phyloP scores from a whole-genome alignment of 2,797 vertebrate genomes.

The Sciaenops ocellatus region DNA sequence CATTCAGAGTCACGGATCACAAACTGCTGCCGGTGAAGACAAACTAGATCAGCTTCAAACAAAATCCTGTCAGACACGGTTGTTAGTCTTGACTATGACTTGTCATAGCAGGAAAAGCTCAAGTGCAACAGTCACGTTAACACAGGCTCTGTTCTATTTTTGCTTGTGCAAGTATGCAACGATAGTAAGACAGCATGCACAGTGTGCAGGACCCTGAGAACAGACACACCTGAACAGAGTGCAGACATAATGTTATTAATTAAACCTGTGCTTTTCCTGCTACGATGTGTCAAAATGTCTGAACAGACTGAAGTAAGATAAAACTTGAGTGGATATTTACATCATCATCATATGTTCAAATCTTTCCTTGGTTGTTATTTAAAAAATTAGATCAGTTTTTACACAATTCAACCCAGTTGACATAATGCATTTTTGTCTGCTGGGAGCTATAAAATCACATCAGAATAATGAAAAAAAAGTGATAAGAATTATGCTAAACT shows the following conservation, averaged over 20 bases:
- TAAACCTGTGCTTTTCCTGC: too few relatives aligned
- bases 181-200: background rate
- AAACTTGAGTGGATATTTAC: too few relatives aligned
- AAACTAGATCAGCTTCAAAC: background rate
- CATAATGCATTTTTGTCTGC: background rate
- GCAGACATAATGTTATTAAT: too few relatives aligned
- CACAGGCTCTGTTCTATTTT: background rate
- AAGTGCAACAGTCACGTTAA: background rate
- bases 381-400: background rate
- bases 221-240: background rate
- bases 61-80: too few relatives aligned
- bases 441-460: background rate
- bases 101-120: background rate
- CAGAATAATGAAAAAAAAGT: background rate
- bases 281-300: too few relatives aligned
- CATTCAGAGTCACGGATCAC: conserved; percentile 6
- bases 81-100: background rate
- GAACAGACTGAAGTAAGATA: too few relatives aligned
- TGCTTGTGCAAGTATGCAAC: too few relatives aligned
- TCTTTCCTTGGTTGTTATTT: too few relatives aligned
- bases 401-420: background rate
- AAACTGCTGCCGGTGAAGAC: conserved; percentile 4
- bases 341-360: background rate
- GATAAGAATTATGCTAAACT: background rate
- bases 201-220: background rate